These are phyloP conservation scores for Spisula subtruncata DNA, from an alignment of 2,888 invertebrate species.

Conservation along the genomic window DNA sequence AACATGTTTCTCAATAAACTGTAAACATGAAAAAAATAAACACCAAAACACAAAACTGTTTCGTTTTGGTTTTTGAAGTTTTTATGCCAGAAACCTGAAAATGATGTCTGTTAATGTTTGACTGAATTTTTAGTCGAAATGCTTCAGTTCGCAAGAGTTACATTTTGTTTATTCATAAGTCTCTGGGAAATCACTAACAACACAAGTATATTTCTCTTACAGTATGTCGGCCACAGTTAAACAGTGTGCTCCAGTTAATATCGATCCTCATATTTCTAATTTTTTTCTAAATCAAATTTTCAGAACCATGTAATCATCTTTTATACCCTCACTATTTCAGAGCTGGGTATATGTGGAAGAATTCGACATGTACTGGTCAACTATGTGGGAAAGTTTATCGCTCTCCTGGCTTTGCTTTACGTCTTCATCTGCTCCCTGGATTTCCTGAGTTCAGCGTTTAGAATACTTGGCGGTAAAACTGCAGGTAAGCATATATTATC, in stretches of 20 bases:
- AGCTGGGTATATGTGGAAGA: conserved; percentile 50
- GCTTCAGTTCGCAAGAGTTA: not conserved
- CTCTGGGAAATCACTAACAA: not conserved
- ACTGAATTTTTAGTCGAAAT: not conserved
- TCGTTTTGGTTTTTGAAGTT: too few relatives aligned
- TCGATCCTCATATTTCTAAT: not conserved
- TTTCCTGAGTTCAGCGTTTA: conserved; percentile 84
- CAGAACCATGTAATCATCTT: not conserved
- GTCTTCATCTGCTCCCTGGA: conserved; percentile 84
- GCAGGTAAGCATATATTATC: conserved; percentile 80
- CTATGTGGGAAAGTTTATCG: conserved; percentile 77
- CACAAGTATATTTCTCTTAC: not conserved
- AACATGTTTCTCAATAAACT: too few relatives aligned
- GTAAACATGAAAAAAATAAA: too few relatives aligned
- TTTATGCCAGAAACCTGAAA: too few relatives aligned
- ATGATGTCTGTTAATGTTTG: too few relatives aligned
- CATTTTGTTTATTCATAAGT: not conserved
- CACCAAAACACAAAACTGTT: too few relatives aligned
- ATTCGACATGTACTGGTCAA: conserved; percentile 52
- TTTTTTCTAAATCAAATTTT: not conserved
- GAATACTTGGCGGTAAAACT: conserved; percentile 83
- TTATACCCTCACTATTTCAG: conserved; percentile 36
- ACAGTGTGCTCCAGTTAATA: not conserved
- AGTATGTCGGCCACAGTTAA: not conserved
- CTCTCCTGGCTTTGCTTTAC: conserved; percentile 80